phyloP scores from a whole-genome alignment of 1,140 invertebrate species.

The Papilio polytes region DNA sequence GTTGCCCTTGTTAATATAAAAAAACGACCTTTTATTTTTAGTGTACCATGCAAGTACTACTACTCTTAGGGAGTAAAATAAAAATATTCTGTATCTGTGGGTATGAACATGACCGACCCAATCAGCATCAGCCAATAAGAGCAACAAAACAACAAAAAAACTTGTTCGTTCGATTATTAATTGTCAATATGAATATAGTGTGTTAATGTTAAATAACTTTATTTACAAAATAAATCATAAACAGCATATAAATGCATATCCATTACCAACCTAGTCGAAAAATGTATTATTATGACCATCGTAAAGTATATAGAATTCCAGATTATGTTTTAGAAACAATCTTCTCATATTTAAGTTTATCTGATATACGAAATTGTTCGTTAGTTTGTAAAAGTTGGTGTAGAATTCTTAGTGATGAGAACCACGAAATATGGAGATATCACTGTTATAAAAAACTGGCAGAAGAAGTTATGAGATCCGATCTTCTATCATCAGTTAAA shows the following conservation, averaged over 20 bases:
- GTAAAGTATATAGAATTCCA: slow-evolving; percentile 62
- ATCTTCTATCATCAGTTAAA: slow-evolving; percentile 94
- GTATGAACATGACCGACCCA: not conserved
- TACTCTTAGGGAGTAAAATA: not conserved
- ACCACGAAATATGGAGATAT: slow-evolving; percentile 97
- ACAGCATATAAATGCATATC: slow-evolving; percentile 13
- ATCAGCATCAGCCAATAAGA: not conserved
- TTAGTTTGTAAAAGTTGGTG: slow-evolving; percentile 98
- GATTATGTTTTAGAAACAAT: slow-evolving; percentile 95
- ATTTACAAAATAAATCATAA: not conserved
- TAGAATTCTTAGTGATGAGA: slow-evolving; percentile 95
- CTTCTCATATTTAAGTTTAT: slow-evolving; percentile 96
- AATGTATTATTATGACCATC: slow-evolving; percentile 48
- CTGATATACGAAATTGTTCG: slow-evolving; percentile 94
- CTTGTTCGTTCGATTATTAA: not conserved
- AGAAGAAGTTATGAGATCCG: slow-evolving; percentile 96
- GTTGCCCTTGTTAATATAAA: not conserved
- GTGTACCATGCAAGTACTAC: not conserved
- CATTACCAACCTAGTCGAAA: slow-evolving; percentile 7
- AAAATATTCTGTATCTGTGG: not conserved
- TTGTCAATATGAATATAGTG: slow-evolving; percentile 25
- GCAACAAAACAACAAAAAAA: slow-evolving; percentile 1
- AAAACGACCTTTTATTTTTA: no score
- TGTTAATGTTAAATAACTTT: slow-evolving; percentile 3
- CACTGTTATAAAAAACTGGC: slow-evolving; percentile 95